phyloP scores from a whole-genome alignment of 92 coral and sea anemone species.

The Plumapathes pennacea region DNA sequence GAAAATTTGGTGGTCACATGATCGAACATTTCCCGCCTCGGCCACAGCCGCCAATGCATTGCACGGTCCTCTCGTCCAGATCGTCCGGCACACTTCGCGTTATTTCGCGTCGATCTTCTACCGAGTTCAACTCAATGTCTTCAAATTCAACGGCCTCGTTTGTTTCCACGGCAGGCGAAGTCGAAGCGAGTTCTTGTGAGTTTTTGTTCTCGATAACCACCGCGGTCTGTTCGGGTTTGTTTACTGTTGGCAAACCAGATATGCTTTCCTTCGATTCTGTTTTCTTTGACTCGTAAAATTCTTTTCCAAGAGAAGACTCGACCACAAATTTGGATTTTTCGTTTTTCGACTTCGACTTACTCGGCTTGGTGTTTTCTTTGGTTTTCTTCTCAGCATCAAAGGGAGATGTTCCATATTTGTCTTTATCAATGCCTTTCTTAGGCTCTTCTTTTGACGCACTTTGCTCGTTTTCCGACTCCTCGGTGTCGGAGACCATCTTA shows the following conservation, averaged over 20 bases:
- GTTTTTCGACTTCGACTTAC: slow-evolving; percentile 61
- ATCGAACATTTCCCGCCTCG: slow-evolving; percentile 82
- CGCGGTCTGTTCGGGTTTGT: slow-evolving; percentile 25
- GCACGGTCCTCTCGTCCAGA: slow-evolving; percentile 80
- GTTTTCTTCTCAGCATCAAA: slow-evolving; percentile 52
- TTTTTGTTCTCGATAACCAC: slow-evolving; percentile 79
- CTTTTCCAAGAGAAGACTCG: slow-evolving; percentile 81
- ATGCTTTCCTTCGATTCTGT: slow-evolving; percentile 58
- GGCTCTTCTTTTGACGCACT: slow-evolving; percentile 12
- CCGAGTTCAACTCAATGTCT: slow-evolving; percentile 63
- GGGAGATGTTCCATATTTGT: slow-evolving; percentile 60
- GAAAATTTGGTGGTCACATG: slow-evolving; percentile 47
- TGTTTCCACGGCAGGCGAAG: neutral
- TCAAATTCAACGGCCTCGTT: slow-evolving; percentile 61
- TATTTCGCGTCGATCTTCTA: slow-evolving; percentile 61
- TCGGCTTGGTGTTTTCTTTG: slow-evolving; percentile 33
- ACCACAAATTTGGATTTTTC: slow-evolving; percentile 86
- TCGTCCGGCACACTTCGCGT: slow-evolving; percentile 71
- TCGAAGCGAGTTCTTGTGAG: slow-evolving; percentile 5
- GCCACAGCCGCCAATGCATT: slow-evolving; percentile 74
- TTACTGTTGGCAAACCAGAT: slow-evolving; percentile 41
- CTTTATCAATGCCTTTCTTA: slow-evolving; percentile 60
- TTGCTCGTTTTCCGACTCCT: slow-evolving; percentile 51
- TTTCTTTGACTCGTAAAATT: slow-evolving; percentile 67
- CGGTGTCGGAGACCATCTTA: slow-evolving; percentile 71